Conservation (phyloP, 2,888 invertebrate species). For the Hyposoter dolosus region DNA sequence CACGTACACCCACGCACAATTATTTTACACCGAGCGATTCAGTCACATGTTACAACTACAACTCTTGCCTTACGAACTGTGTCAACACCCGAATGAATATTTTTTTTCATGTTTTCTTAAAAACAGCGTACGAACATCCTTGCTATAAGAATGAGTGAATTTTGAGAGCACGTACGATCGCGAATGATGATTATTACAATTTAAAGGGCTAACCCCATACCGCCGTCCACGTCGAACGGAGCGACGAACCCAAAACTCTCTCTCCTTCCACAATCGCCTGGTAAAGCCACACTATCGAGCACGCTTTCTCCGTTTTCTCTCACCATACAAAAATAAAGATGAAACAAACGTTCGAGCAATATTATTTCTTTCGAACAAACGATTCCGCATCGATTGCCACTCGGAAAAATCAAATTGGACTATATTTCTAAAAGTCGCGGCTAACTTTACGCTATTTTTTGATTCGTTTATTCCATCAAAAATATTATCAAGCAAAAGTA, state of each 20-base stretch:
- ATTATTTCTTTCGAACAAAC: background rate
- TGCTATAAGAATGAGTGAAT: background rate
- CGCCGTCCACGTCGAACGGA: constrained; percentile 67
- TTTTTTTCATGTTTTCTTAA: background rate
- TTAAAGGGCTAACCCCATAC: constrained; percentile 64
- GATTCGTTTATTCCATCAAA: too few relatives aligned
- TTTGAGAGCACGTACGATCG: background rate
- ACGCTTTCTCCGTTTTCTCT: too few relatives aligned
- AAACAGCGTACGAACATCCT: constrained; percentile 39
- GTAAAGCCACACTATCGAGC: constrained; percentile 19
- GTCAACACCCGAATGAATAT: background rate
- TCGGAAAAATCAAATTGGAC: background rate
- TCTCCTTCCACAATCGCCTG: background rate
- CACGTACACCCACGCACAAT: background rate
- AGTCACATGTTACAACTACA: constrained; percentile 35
- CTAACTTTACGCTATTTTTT: too few relatives aligned
- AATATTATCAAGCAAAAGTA: too few relatives aligned
- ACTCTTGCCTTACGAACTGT: background rate
- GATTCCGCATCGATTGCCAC: background rate
- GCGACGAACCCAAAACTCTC: constrained; percentile 41
- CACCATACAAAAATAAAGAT: background rate
- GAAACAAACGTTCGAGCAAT: background rate
- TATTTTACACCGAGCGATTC: constrained; percentile 3
- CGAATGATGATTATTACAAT: constrained; percentile 24
- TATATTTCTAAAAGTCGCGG: too few relatives aligned